Evolutionary conservation across 1,140 invertebrate species (phyloP).

Genomic region (Druon quercuslanigerum): DNA sequence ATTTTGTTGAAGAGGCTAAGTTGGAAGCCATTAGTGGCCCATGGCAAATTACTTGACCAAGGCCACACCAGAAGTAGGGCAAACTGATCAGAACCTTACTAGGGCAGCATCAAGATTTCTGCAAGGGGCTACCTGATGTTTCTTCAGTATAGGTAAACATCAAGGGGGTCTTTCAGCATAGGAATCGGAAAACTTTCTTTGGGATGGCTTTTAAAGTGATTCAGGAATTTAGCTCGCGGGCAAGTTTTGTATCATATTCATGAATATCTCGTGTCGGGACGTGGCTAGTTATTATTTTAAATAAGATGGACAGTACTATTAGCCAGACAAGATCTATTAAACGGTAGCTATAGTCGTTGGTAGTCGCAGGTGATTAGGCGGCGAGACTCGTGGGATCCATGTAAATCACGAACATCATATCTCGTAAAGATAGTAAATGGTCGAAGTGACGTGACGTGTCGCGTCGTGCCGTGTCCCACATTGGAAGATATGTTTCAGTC

Average conservation of each 20-base stretch:
- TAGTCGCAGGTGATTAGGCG: conserved; percentile 31
- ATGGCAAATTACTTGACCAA: no score
- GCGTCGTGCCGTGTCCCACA: conserved; percentile 35
- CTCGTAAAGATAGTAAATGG: conserved; percentile 37
- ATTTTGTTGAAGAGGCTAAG: no score
- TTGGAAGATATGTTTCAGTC: conserved; percentile 35
- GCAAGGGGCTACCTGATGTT: no score
- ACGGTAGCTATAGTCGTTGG: conserved; percentile 1
- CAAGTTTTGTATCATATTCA: not conserved
- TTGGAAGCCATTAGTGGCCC: no score
- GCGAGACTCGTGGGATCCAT: conserved; percentile 38
- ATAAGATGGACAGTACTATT: conserved; percentile 28
- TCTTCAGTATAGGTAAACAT: no score
- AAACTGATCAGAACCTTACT: no score
- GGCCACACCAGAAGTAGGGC: no score
- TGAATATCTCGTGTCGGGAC: not conserved
- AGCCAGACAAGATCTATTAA: conserved; percentile 28
- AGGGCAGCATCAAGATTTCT: no score
- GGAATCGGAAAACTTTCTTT: no score
- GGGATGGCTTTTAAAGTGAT: not conserved
- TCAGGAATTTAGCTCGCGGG: not conserved
- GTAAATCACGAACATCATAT: conserved; percentile 38
- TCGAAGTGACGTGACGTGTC: conserved; percentile 34
- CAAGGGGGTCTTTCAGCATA: no score
- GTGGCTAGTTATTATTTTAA: conserved; percentile 23